Conservation (phyloP, 2,797 vertebrate genomes). For the Cetoscarus ocellatus region DNA sequence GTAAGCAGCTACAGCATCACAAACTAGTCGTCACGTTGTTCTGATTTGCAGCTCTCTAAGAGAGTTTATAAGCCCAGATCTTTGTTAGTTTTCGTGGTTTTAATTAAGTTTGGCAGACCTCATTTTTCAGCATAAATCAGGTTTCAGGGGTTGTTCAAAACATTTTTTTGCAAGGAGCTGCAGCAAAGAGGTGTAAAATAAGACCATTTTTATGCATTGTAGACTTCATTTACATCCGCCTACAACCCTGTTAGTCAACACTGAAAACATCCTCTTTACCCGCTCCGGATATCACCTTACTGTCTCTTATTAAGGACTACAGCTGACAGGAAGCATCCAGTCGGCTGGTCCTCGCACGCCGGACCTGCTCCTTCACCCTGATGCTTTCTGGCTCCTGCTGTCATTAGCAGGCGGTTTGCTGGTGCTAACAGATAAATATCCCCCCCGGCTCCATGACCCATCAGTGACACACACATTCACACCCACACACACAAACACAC, state of each 20-base stretch:
- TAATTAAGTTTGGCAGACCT: not conserved
- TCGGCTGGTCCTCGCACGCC: not conserved
- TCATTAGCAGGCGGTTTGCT: constrained; percentile 37
- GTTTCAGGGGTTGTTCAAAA: not conserved
- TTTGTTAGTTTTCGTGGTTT: not conserved
- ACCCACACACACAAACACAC: not conserved
- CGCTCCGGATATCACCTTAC: not conserved
- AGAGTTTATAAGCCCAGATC: not conserved
- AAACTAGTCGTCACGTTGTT: no score
- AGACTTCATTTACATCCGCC: not conserved
- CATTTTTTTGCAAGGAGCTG: not conserved
- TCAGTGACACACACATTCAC: constrained; percentile 10
- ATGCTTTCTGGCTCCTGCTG: constrained; percentile 34
- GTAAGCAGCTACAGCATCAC: no score
- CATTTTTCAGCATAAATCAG: not conserved
- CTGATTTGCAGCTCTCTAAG: no score
- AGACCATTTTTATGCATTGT: not conserved
- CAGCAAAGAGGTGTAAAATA: not conserved
- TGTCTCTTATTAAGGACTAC: constrained; percentile 1
- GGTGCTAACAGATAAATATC: constrained; percentile 31
- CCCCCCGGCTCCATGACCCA: constrained; percentile 23
- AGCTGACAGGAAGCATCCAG: constrained; percentile 5
- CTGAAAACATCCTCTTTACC: not conserved
- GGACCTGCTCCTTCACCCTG: constrained; percentile 12
- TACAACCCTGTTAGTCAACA: not conserved